Percentiles rank a stretch among this genome's conserved stretches.
phyloP scores from a whole-genome alignment of 2,797 vertebrate genomes.

The Urophycis tenuis region DNA sequence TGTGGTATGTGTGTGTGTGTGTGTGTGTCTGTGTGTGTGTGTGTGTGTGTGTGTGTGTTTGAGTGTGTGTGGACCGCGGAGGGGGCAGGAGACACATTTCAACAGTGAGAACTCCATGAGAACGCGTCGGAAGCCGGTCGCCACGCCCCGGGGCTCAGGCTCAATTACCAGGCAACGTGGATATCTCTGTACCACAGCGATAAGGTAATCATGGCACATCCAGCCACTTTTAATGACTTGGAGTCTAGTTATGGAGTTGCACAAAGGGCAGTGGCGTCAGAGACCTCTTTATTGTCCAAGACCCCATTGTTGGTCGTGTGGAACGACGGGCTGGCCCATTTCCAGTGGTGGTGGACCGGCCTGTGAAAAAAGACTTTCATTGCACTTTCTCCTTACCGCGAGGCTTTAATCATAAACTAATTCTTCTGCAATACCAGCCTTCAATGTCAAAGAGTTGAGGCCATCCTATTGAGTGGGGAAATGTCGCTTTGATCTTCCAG shows the following conservation, averaged over 20 bases:
- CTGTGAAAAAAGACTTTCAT: constrained; percentile 38
- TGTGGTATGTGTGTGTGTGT: neutral
- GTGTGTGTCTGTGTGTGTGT: neutral
- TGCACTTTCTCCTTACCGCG: constrained; percentile 23
- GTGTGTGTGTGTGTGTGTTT: constrained; percentile 12
- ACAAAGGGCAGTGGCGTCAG: constrained; percentile 54
- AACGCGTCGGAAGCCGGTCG: neutral
- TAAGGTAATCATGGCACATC: constrained; percentile 72
- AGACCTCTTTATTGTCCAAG: constrained; percentile 50
- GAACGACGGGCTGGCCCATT: neutral
- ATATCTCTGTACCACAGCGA: constrained; percentile 67
- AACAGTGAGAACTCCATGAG: neutral
- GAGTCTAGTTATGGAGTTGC: constrained; percentile 63
- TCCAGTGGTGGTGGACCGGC: constrained; percentile 18
- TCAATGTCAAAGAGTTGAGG: constrained; percentile 51
- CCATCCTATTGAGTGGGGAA: neutral
- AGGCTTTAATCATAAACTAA: constrained; percentile 38
- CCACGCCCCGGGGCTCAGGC: constrained; percentile 40
- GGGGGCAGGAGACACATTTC: neutral
- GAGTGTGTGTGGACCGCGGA: neutral
- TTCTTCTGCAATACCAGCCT: constrained; percentile 30
- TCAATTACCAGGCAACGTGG: constrained; percentile 64
- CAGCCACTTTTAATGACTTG: constrained; percentile 73
- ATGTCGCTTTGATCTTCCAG: neutral
- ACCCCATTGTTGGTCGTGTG: constrained; percentile 56